Base-by-base conservation (phyloP, 2,888 invertebrate species). In the Tryphoninae sp. region DNA sequence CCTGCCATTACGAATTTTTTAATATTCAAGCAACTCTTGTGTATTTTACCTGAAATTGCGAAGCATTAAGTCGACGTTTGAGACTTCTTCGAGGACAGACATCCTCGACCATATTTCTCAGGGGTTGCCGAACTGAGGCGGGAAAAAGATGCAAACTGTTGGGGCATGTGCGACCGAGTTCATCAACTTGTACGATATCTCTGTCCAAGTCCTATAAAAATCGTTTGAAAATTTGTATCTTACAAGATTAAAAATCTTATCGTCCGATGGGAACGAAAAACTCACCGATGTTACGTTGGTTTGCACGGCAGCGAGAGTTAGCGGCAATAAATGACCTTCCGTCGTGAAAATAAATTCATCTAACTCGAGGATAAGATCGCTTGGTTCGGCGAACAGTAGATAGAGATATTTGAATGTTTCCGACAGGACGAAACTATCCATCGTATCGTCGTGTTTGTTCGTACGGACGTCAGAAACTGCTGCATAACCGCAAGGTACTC, bases 371-470 rank as follows among this genome's bases (percentile, higher is more conserved):
- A 96, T 94, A 67, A 98, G 92, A 88, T 99, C 98, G 45, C 94
- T 95, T 74, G 96, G 96, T 86, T 98, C 96, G 49, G 98, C 95
- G 91, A 99, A 99, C 78, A 99, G 93, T 91, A 99, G 94, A 92
- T 96, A 99, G 9, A 99, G 93, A 91, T 99, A 99, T 92, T 99
- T 99, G 89, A 99, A 97, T 0, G 99, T 99, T 93, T 99, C 99
- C 0, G 99, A 97, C 1, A 99, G 93, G 0, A 99, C 98, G 93
- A 98, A 99, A 0, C 99, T 99, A 91, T 99, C 99, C 98, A 99
- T 98, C 84, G 98, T 95, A 90, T 99, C 98, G 90, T 99, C 98
- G 89, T 98, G 97, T 80, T 95, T 94, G 40, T 97, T 95, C 0
- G 98, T 98, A 62, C 98, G 94, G 0, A 99, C 97, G 92, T 99